Evolutionary conservation across 2,113 vertebrate genomes (phyloP).

Genomic region (Solenodon paradoxus): DNA sequence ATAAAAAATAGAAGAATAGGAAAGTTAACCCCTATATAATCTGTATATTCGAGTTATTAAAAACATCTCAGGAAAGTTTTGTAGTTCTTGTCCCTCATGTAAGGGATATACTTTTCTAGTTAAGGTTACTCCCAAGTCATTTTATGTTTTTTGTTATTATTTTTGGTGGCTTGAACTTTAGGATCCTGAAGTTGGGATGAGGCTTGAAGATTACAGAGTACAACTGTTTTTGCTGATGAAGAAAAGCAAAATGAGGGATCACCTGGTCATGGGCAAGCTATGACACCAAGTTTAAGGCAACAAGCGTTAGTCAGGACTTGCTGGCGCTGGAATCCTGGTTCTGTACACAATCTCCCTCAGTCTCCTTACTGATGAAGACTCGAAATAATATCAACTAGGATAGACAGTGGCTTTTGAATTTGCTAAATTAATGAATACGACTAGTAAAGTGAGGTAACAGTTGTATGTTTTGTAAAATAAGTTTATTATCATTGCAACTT

Average conservation of each 20-base stretch:
- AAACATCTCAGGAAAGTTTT: conserved; percentile 11
- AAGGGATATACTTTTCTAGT: background rate
- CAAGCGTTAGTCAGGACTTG: background rate
- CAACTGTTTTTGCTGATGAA: background rate
- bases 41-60: conserved; percentile 22
- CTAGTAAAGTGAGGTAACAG: conserved; percentile 31
- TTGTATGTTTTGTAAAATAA: conserved; percentile 25
- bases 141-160: background rate
- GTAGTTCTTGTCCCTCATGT: background rate
- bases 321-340: background rate
- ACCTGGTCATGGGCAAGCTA: background rate
- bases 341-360: background rate
- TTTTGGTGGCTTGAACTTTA: background rate
- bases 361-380: background rate
- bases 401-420: background rate
- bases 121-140: background rate
- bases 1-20: background rate
- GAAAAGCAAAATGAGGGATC: background rate
- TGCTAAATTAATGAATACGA: conserved; percentile 22
- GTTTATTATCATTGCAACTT: conserved; percentile 1
- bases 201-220: background rate
- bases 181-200: conserved; percentile 7
- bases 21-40: conserved; percentile 28
- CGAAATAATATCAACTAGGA: background rate
- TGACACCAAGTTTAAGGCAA: background rate